Percentiles rank a stretch among this genome's conserved stretches.
These are phyloP conservation scores for Atractosteus spatula DNA, from an alignment of 2,113 vertebrate species.

Conservation along the genomic window DNA sequence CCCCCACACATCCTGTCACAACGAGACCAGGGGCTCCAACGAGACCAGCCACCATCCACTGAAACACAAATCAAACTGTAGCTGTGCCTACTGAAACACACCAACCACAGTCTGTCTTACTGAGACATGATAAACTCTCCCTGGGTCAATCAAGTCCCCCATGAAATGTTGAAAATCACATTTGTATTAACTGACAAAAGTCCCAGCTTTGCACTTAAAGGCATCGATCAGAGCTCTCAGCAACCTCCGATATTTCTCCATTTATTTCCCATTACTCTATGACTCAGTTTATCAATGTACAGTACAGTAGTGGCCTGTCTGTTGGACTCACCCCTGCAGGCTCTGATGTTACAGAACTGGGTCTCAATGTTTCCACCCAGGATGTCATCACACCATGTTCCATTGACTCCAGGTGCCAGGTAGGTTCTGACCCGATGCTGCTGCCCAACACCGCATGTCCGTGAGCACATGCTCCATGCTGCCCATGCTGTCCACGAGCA, in stretches of 20 bases:
- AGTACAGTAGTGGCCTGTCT: neutral
- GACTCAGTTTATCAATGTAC: no score
- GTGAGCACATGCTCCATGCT: conserved; percentile 71
- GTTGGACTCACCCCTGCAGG: conserved; percentile 73
- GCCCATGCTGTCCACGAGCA: conserved; percentile 82
- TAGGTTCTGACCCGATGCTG: conserved; percentile 79
- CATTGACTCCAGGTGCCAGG: conserved; percentile 58
- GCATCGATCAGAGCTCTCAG: no score
- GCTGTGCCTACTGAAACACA: neutral
- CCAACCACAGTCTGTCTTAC: no score
- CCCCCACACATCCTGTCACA: conserved; percentile 79
- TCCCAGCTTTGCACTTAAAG: no score
- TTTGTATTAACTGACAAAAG: no score
- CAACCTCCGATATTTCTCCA: neutral
- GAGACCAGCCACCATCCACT: conserved; percentile 83
- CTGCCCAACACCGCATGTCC: conserved; percentile 81
- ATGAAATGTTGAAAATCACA: no score
- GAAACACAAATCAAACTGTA: conserved; percentile 8
- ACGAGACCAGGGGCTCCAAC: conserved; percentile 84
- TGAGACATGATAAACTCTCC: no score
- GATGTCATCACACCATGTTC: conserved; percentile 79
- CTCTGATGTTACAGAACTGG: conserved; percentile 77
- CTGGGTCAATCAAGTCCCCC: no score
- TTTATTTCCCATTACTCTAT: neutral
- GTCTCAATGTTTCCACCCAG: conserved; percentile 66